These are phyloP conservation scores for Corvus cornix DNA, from an alignment of 2,113 vertebrate genomes.

Conservation along the genomic window DNA sequence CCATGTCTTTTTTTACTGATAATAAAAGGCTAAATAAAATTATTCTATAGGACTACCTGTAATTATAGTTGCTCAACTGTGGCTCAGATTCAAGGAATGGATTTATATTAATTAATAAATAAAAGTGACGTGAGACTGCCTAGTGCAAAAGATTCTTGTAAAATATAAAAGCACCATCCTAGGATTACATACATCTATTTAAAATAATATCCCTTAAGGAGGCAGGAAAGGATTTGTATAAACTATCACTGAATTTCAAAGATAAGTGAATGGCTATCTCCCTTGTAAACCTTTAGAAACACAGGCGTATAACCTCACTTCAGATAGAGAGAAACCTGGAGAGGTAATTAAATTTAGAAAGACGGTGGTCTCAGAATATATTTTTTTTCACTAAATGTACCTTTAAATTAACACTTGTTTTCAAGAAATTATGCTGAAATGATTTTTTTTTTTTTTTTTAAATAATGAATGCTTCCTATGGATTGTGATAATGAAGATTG, in stretches of 20 bases:
- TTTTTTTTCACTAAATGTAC: background rate
- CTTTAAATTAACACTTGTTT: background rate
- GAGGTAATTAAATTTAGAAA: background rate
- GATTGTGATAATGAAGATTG: background rate
- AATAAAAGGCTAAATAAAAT: background rate
- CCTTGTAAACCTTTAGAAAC: background rate
- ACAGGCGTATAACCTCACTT: background rate
- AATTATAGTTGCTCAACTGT: background rate
- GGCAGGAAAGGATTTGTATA: background rate
- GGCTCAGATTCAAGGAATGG: background rate
- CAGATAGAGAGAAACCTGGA: rapidly evolving
- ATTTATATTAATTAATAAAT: background rate
- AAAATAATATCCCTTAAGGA: background rate
- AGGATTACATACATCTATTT: background rate
- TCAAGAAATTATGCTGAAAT: background rate
- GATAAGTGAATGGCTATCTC: rapidly evolving
- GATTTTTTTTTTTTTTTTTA: background rate
- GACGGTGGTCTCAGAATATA: rapidly evolving
- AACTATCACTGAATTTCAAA: background rate
- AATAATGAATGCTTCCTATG: background rate
- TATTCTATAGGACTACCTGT: background rate
- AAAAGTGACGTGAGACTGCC: background rate
- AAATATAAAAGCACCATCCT: background rate
- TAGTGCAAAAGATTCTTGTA: background rate
- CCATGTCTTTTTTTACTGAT: background rate